Conservation (phyloP, 1,140 invertebrate species). For the Riptortus pedestris region DNA sequence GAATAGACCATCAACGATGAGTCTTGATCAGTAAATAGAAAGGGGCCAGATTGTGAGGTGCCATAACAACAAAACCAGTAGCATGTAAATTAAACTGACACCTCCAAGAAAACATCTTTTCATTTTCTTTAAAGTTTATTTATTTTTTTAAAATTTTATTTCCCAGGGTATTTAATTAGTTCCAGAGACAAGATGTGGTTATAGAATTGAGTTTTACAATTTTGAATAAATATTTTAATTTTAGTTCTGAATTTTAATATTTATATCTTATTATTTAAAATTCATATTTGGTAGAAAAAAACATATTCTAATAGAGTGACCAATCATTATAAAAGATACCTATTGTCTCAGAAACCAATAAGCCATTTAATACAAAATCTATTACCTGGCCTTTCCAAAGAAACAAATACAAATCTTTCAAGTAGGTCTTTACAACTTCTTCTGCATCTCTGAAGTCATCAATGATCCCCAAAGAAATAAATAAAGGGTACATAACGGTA, state of each 20-base stretch:
- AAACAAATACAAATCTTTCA: slow-evolving; percentile 8
- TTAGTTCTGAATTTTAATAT: not conserved
- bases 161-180: no score
- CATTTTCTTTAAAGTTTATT: no score
- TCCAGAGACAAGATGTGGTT: no score
- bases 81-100: no score
- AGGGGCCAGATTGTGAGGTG: no score
- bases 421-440: slow-evolving; percentile 2
- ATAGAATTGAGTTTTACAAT: no score
- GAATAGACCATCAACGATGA: no score
- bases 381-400: slow-evolving; percentile 9
- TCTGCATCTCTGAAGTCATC: not conserved
- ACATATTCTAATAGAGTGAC: not conserved
- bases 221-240: no score
- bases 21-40: no score
- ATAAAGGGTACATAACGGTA: not conserved
- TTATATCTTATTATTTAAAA: not conserved
- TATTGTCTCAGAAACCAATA: not conserved
- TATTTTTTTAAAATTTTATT: no score
- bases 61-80: no score
- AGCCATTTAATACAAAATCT: not conserved
- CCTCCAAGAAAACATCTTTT: no score
- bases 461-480: not conserved
- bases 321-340: not conserved
- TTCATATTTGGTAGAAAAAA: not conserved